Conservation (phyloP, 2,888 invertebrate species). For the Conomelus anceps region DNA sequence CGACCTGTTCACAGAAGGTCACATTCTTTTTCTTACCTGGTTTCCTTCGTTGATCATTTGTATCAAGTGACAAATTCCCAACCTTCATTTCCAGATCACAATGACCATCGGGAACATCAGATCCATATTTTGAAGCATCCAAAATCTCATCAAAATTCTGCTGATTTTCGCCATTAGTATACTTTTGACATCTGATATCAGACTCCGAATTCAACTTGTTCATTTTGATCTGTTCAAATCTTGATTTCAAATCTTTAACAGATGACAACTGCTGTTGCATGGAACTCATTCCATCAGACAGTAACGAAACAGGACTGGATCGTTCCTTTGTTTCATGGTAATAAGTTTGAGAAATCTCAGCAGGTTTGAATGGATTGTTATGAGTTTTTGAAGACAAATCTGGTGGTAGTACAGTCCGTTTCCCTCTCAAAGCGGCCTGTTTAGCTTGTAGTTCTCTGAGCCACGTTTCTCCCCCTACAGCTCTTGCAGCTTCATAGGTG, state of each 20-base stretch:
- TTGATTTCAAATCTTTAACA: conserved; percentile 74
- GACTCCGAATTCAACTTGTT: conserved; percentile 1
- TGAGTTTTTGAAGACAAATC: neutral
- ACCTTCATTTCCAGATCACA: neutral
- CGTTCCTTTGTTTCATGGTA: conserved; percentile 18
- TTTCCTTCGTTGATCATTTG: conserved; percentile 40
- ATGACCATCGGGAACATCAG: neutral
- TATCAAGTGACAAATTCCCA: conserved; percentile 18
- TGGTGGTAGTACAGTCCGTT: conserved; percentile 41
- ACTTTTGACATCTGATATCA: neutral
- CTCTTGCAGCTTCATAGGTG: conserved; percentile 40
- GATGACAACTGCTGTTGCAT: conserved; percentile 45
- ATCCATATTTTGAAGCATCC: neutral
- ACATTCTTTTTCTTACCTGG: conserved; percentile 85
- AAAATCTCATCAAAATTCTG: neutral
- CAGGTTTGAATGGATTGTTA: neutral
- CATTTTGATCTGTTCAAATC: conserved; percentile 58
- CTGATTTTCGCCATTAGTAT: neutral
- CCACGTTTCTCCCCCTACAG: conserved; percentile 55
- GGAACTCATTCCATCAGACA: neutral
- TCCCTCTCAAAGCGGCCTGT: conserved; percentile 57
- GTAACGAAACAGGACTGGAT: neutral
- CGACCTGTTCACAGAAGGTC: conserved; percentile 91
- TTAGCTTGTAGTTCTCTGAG: conserved; percentile 73
- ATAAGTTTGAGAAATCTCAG: neutral